Percentiles rank a stretch among this genome's conserved stretches.
phyloP scores from a whole-genome alignment of 1,140 invertebrate species.

The Zeugodacus cucurbitae region DNA sequence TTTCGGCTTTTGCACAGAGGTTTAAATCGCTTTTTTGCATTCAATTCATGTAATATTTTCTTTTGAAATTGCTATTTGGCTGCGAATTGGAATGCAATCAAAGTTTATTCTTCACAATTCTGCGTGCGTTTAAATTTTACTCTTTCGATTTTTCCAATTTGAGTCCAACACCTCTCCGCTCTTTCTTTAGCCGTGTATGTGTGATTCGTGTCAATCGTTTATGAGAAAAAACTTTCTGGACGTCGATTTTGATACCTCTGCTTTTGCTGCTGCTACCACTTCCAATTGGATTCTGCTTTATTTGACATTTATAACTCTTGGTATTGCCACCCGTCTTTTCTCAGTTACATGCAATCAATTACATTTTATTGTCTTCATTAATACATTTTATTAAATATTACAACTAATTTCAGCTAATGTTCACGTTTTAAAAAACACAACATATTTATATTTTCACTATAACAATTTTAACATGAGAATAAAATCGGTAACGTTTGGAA shows the following conservation, averaged over 20 bases:
- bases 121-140: neutral
- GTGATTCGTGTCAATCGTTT: constrained; percentile 22
- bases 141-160: constrained; percentile 32
- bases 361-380: too few species aligned
- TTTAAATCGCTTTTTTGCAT: neutral
- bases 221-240: constrained; percentile 19
- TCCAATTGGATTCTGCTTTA: constrained; percentile 8
- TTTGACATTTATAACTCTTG: neutral
- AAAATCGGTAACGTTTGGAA: neutral
- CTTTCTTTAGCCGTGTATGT: neutral
- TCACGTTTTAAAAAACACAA: too few species aligned
- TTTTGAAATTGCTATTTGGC: neutral
- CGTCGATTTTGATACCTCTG: constrained; percentile 5
- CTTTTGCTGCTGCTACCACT: neutral
- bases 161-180: neutral
- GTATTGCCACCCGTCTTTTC: neutral
- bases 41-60: neutral
- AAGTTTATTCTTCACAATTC: neutral
- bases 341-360: too few species aligned
- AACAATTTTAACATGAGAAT: neutral
- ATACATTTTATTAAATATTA: too few species aligned
- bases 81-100: neutral
- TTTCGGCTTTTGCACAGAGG: constrained; percentile 9
- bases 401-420: too few species aligned
- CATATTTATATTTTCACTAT: neutral